Percentiles rank a stretch among this genome's conserved stretches.
These are phyloP conservation scores for Cottus gobio DNA, from an alignment of 2,113 vertebrate genomes.

Conservation along the genomic window DNA sequence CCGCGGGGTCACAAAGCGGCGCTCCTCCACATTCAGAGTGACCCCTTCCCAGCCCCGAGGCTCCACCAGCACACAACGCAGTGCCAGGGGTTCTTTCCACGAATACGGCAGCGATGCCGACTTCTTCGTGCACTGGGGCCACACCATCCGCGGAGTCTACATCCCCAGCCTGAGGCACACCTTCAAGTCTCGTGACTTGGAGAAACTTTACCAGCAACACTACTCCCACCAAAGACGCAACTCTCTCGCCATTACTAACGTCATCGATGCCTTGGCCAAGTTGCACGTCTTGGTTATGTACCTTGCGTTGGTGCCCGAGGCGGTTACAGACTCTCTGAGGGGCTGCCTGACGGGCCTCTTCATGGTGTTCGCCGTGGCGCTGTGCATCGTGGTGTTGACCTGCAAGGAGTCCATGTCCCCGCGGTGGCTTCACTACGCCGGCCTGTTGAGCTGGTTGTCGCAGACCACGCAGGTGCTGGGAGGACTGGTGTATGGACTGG, in stretches of 20 bases:
- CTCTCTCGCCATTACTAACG: slow-evolving; percentile 80
- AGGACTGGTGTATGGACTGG: slow-evolving; percentile 79
- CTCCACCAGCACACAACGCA: slow-evolving; percentile 52
- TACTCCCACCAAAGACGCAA: slow-evolving; percentile 80
- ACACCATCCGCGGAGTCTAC: slow-evolving; percentile 68
- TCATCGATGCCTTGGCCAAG: slow-evolving; percentile 81
- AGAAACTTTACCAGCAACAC: slow-evolving; percentile 84
- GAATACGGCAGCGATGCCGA: slow-evolving; percentile 78
- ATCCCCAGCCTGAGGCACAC: slow-evolving; percentile 81
- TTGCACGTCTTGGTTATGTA: slow-evolving; percentile 80
- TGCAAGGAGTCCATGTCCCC: slow-evolving; percentile 78
- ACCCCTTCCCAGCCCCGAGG: slow-evolving; percentile 53
- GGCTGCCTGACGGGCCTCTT: slow-evolving; percentile 75
- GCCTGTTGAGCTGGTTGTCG: slow-evolving; percentile 80
- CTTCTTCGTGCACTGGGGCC: slow-evolving; percentile 81
- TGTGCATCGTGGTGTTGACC: slow-evolving; percentile 77
- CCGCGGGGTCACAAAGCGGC: slow-evolving; percentile 72
- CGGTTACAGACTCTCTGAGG: slow-evolving; percentile 52
- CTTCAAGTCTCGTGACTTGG: slow-evolving; percentile 81
- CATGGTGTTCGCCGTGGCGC: slow-evolving; percentile 66
- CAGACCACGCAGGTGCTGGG: slow-evolving; percentile 81
- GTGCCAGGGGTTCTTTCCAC: background rate
- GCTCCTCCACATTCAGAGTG: slow-evolving; percentile 69
- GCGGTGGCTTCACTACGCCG: slow-evolving; percentile 78
- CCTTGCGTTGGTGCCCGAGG: slow-evolving; percentile 69